These are phyloP conservation scores for Aphis craccivora DNA, from an alignment of 1,140 invertebrate genomes.

Conservation along the genomic window DNA sequence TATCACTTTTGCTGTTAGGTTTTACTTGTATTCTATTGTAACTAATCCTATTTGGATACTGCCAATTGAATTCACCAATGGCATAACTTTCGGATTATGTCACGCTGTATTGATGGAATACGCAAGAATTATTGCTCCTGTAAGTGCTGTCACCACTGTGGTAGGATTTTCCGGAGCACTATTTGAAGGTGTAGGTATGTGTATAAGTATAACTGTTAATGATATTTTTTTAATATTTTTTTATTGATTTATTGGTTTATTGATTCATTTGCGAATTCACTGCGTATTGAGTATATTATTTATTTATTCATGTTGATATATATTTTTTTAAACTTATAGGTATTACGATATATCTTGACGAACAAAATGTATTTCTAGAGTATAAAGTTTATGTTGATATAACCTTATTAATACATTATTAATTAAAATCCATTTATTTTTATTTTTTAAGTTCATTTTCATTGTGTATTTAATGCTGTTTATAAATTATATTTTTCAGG, in stretches of 20 bases:
- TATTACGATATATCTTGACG: neutral
- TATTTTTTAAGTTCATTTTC: too few relatives aligned
- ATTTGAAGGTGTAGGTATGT: conserved; percentile 81
- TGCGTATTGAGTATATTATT: neutral
- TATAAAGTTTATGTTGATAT: neutral
- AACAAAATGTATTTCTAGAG: neutral
- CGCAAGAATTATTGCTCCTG: conserved; percentile 83
- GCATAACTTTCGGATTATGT: conserved; percentile 86
- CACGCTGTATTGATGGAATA: conserved; percentile 90
- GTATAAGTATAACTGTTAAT: neutral
- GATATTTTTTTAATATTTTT: neutral
- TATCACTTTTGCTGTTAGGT: conserved; percentile 77
- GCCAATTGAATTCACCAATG: conserved; percentile 85
- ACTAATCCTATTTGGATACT: conserved; percentile 82
- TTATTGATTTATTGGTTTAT: neutral
- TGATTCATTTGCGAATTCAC: neutral
- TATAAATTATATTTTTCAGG: conserved; percentile 63
- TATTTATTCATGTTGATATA: neutral
- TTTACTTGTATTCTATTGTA: conserved; percentile 82
- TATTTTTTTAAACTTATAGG: neutral
- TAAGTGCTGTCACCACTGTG: conserved; percentile 84
- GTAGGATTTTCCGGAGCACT: conserved; percentile 83
- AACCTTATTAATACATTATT: neutral
- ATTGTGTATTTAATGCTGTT: neutral
- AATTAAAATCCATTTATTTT: too few relatives aligned